Evolutionary conservation across 1,140 invertebrate species (phyloP).

Genomic region (Episyrphus balteatus): DNA sequence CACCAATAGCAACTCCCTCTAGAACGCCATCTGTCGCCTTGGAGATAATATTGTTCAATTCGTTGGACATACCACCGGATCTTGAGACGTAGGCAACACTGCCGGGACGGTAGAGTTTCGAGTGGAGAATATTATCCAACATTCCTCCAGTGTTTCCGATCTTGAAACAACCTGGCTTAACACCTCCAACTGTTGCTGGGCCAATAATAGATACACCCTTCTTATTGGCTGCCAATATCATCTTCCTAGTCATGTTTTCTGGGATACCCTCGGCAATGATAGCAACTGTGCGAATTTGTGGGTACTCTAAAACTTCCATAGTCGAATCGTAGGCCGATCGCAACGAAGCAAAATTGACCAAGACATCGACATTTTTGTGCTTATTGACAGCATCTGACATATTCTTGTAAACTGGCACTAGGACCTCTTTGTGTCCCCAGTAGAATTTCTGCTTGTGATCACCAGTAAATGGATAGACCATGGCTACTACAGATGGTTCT

Average conservation of each 20-base stretch:
- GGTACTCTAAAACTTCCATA: conserved; percentile 76
- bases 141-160: conserved; percentile 99
- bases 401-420: conserved; percentile 91
- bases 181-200: conserved; percentile 94
- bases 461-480: conserved; percentile 97
- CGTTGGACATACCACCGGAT: conserved; percentile 99
- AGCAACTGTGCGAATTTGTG: conserved; percentile 91
- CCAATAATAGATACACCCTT: conserved; percentile 81
- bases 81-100: conserved; percentile 97
- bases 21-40: conserved; percentile 95
- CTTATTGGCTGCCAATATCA: conserved; percentile 76
- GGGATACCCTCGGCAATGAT: conserved; percentile 99
- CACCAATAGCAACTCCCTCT: conserved; percentile 98
- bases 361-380: conserved; percentile 87
- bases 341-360: conserved; percentile 98
- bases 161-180: conserved; percentile 98
- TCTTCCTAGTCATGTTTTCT: conserved; percentile 92
- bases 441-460: conserved; percentile 99
- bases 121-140: conserved; percentile 98
- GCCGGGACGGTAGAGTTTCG: conserved; percentile 91
- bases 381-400: conserved; percentile 95
- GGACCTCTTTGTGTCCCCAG: conserved; percentile 97
- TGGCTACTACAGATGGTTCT: conserved; percentile 83
- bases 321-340: conserved; percentile 97
- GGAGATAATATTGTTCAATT: conserved; percentile 97